Evolutionary conservation across 2,888 invertebrate species (phyloP), one percentile per base, ranked within the genome.

Genomic region (Stenchaetothrips biformis): DNA sequence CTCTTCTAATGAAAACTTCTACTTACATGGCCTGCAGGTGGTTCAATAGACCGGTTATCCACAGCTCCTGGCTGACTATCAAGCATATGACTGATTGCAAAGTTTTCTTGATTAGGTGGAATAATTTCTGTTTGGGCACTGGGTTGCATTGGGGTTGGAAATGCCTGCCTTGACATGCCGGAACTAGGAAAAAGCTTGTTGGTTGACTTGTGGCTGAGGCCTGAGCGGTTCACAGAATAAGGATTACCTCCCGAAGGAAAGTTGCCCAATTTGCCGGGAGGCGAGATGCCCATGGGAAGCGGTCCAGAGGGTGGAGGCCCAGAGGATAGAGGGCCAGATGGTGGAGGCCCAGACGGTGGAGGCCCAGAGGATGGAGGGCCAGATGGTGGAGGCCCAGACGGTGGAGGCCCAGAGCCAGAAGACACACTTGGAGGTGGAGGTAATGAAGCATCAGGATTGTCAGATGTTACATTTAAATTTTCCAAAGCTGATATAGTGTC

Each of bases 231-330:
- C 1, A 74, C 67, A 74, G 67, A 74, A 21, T 74, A 74, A 11
- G 67, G 67, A 74, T 83, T 37, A 85, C 85, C 78, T 27, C 85
- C 84, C 18, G 82, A 83, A 47, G 83, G 81, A 21, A 80, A 37
- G 2, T 2, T 37, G 37, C 37, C 37, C 37, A 37, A 1, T 37
- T 37, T 37, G 37, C 80, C 81, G 78, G 77, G 78, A 37, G 80
- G 77, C 47, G 49, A 79, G 25, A 21, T 81, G 74, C 49, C 78
- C 18, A 78, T 80, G 62, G 47, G 53, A 79, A 84, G 82, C 62
- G 83, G 49, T 48, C 82, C n/a, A 79, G 83, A 79, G n/a, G 47
- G 18, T 79, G 21, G 18, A 18, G 80, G 21, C 37, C 48, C n/a
- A 80, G n/a, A 37, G 37, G 37, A 4, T 37, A 4, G 37, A 37